These are phyloP conservation scores for Dicroscelio sp. DNA, from an alignment of 2,888 invertebrate species.

Conservation along the genomic window DNA sequence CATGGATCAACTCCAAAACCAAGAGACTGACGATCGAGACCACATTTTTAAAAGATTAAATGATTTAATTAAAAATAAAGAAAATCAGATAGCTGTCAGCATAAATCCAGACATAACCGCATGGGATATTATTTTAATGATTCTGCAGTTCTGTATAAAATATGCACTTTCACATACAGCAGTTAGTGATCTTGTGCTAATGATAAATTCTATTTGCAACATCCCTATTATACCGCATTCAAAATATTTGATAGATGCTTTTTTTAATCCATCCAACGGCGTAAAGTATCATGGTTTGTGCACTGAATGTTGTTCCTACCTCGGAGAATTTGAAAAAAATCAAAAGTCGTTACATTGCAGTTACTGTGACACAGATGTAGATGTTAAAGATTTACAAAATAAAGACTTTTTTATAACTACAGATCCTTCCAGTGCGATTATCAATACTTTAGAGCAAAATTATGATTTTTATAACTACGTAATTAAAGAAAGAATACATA, in stretches of 20 bases:
- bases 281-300: not conserved
- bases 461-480: slow-evolving; percentile 13
- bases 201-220: not conserved
- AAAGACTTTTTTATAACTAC: slow-evolving; percentile 36
- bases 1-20: no score
- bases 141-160: not conserved
- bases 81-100: no score
- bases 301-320: not conserved
- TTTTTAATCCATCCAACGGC: not conserved
- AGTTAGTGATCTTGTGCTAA: not conserved
- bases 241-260: not conserved
- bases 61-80: no score
- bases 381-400: not conserved
- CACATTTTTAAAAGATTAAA: no score
- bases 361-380: no score
- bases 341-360: no score
- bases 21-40: no score
- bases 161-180: not conserved
- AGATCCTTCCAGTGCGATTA: not conserved
- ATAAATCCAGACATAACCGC: no score
- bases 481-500: not conserved
- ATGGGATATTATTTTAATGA: no score
- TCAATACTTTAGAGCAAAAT: not conserved
- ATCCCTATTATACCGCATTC: not conserved
- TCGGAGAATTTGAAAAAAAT: not conserved